Evolutionary conservation across 64 coral and sea anemone genomes (phyloP).

Genomic region (Porites lutea): DNA sequence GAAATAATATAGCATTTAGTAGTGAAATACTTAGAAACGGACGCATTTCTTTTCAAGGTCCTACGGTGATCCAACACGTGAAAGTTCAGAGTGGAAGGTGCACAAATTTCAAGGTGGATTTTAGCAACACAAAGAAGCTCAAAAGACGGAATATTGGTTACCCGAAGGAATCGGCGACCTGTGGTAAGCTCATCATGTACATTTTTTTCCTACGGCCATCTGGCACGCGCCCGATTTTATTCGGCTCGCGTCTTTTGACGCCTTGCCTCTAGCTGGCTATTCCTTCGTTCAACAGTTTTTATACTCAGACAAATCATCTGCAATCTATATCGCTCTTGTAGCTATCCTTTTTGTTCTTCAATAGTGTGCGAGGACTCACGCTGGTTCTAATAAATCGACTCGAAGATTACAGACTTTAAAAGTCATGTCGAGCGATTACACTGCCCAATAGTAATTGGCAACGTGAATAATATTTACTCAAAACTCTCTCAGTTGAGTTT

Average conservation of each 20-base stretch:
- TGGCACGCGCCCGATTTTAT: constrained; percentile 6
- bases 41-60: not conserved
- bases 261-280: too few species aligned
- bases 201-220: not conserved
- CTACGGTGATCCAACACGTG: not conserved
- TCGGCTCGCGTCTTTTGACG: not conserved
- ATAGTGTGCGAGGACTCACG: constrained; percentile 19
- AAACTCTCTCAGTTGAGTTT: not conserved
- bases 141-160: constrained; percentile 32
- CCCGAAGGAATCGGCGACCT: not conserved
- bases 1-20: not conserved
- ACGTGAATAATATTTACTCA: too few species aligned
- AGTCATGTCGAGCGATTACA: not conserved
- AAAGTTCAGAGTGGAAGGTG: not conserved
- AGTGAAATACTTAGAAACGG: not conserved
- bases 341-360: constrained; percentile 12
- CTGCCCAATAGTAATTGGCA: too few species aligned
- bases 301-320: constrained; percentile 2
- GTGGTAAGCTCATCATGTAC: constrained; percentile 6
- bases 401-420: constrained; percentile 8
- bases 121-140: not conserved
- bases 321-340: constrained; percentile 16
- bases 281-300: not conserved
- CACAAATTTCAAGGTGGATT: constrained; percentile 1
- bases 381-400: constrained; percentile 30